These are phyloP conservation scores for Cosmopolites sordidus DNA, from an alignment of 2,888 invertebrate species.

Conservation along the genomic window DNA sequence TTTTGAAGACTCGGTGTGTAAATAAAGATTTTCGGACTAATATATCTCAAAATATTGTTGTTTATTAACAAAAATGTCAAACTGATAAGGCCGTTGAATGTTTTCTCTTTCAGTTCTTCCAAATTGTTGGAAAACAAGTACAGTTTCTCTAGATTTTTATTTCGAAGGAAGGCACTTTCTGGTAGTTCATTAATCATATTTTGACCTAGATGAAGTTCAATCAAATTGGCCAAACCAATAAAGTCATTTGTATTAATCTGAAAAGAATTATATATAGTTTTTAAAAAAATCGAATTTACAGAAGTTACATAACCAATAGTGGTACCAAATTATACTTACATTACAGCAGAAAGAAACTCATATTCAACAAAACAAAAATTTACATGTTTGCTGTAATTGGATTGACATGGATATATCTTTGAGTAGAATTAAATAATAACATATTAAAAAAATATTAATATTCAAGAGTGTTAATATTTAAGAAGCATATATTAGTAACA, in stretches of 20 bases:
- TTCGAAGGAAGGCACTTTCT: slow-evolving; percentile 57
- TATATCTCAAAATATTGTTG: slow-evolving; percentile 63
- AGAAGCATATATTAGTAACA: too few relatives aligned
- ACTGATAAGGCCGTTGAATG: slow-evolving; percentile 60
- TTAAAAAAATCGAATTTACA: too few relatives aligned
- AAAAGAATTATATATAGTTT: slow-evolving; percentile 8
- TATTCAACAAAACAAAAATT: too few relatives aligned
- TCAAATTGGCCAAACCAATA: slow-evolving; percentile 52
- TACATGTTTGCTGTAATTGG: too few relatives aligned
- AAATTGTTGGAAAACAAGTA: slow-evolving; percentile 67
- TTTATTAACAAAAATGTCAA: slow-evolving; percentile 65
- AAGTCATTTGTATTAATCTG: slow-evolving; percentile 49
- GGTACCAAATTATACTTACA: too few relatives aligned
- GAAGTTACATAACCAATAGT: too few relatives aligned
- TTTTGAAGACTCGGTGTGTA: slow-evolving; percentile 63
- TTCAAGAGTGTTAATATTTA: too few relatives aligned
- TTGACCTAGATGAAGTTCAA: slow-evolving; percentile 65
- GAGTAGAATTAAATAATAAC: too few relatives aligned
- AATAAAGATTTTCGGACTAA: slow-evolving; percentile 61
- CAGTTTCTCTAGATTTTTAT: slow-evolving; percentile 59
- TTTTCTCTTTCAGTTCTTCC: slow-evolving; percentile 56
- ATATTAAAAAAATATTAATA: too few relatives aligned
- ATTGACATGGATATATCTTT: too few relatives aligned
- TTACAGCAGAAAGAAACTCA: too few relatives aligned
- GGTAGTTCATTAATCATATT: slow-evolving; percentile 59